phyloP scores from a whole-genome alignment of 2,888 invertebrate species.

The Drosophila neotestacea region DNA sequence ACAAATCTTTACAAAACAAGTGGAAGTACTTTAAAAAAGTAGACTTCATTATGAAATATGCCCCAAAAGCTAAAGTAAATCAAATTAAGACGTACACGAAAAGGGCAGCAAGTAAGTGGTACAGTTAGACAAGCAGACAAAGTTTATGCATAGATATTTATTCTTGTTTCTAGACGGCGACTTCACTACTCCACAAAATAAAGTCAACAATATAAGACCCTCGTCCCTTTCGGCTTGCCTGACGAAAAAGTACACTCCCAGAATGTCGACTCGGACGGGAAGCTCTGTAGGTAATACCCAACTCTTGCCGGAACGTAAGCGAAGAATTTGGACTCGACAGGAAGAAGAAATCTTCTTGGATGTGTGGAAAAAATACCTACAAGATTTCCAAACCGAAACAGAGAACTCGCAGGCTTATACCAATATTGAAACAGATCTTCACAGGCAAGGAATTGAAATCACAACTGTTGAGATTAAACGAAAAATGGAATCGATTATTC shows the following conservation, averaged over 20 bases:
- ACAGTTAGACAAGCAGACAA: no score
- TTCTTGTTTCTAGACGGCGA: no score
- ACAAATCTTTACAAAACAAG: no score
- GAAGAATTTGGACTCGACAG: constrained; percentile 29
- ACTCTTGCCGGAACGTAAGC: background rate
- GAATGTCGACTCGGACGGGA: background rate
- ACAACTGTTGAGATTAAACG: constrained; percentile 19
- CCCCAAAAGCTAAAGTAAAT: no score
- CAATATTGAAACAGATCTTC: constrained; percentile 40
- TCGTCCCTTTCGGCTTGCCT: background rate
- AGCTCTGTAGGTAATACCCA: background rate
- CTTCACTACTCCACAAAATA: no score
- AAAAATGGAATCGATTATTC: constrained; percentile 45
- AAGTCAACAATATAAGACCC: no score
- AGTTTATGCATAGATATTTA: no score
- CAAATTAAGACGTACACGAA: no score
- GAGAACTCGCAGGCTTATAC: constrained; percentile 19
- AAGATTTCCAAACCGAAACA: constrained; percentile 10
- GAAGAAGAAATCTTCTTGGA: constrained; percentile 47
- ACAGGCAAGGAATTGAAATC: constrained; percentile 16
- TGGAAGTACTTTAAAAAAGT: no score
- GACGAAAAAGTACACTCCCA: background rate
- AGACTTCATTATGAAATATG: no score
- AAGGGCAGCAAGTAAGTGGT: no score
- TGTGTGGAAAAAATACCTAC: constrained; percentile 40